These are phyloP conservation scores for Harpalus rufipes DNA, from an alignment of 2,888 invertebrate genomes.

Conservation along the genomic window DNA sequence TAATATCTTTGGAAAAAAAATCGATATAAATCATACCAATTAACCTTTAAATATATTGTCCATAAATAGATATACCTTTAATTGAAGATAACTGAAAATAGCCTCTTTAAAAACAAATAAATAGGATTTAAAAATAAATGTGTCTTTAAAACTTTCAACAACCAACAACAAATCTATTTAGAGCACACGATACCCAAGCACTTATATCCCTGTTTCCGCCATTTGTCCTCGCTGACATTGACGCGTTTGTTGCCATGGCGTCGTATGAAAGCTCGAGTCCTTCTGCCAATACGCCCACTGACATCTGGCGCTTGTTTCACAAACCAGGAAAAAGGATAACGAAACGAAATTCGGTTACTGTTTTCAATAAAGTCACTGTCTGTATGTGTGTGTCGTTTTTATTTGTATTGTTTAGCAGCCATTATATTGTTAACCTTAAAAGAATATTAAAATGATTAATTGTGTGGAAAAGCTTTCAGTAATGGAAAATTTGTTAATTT, in stretches of 20 bases:
- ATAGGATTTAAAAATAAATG: slow-evolving; percentile 24
- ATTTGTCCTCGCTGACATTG: slow-evolving; percentile 33
- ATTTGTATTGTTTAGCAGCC: neutral
- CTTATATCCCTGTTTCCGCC: slow-evolving; percentile 16
- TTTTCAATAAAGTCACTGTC: neutral
- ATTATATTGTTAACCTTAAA: neutral
- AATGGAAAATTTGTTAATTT: neutral
- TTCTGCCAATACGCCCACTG: neutral
- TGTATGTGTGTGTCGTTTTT: neutral
- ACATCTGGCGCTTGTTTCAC: neutral
- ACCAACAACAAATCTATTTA: slow-evolving; percentile 33
- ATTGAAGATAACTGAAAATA: slow-evolving; percentile 1
- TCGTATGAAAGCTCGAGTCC: neutral
- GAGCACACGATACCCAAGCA: slow-evolving; percentile 18
- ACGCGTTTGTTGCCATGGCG: slow-evolving; percentile 30
- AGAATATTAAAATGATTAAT: neutral
- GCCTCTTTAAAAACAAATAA: slow-evolving; percentile 31
- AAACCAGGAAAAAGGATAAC: neutral
- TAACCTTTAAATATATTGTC: no score
- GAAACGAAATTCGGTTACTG: neutral
- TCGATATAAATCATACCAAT: no score
- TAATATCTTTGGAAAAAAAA: no score
- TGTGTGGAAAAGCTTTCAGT: neutral
- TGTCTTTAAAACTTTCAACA: slow-evolving; percentile 1
- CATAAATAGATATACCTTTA: no score